Percentiles rank a stretch among this genome's conserved stretches.
Conservation (phyloP, 2,888 invertebrate species). For the Calliphora vomitoria region DNA sequence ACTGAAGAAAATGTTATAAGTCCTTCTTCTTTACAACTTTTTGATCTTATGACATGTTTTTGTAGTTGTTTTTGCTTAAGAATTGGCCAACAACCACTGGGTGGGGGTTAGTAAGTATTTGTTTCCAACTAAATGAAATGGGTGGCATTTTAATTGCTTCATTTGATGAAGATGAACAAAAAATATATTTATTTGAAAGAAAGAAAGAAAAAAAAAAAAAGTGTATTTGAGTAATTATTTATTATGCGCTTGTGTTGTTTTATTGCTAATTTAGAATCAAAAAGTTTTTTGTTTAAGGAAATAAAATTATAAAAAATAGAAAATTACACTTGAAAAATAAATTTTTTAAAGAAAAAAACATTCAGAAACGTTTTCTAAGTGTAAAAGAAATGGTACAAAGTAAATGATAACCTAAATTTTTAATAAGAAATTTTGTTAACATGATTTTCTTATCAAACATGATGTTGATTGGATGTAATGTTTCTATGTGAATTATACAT, state of each 20-base stretch:
- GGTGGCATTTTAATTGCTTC: conserved; percentile 71
- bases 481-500: no score
- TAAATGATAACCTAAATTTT: no score
- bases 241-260: conserved; percentile 61
- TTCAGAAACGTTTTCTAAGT: no score
- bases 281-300: conserved; percentile 21
- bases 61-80: conserved; percentile 1
- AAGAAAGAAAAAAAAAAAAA: conserved; percentile 11
- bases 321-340: not conserved
- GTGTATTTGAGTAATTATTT: conserved; percentile 62
- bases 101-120: conserved; percentile 6
- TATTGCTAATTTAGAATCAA: conserved; percentile 58
- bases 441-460: no score
- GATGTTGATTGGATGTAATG: no score
- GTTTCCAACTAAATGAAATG: conserved; percentile 59
- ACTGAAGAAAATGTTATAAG: conserved; percentile 42
- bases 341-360: not conserved
- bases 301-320: not conserved
- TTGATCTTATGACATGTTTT: conserved; percentile 67
- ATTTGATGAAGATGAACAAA: conserved; percentile 26
- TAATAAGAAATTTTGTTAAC: no score
- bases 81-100: not conserved
- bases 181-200: conserved; percentile 11
- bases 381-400: no score
- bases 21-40: conserved; percentile 64